phyloP scores from a whole-genome alignment of 2,113 vertebrate genomes.

The Myotis lucifugus region DNA sequence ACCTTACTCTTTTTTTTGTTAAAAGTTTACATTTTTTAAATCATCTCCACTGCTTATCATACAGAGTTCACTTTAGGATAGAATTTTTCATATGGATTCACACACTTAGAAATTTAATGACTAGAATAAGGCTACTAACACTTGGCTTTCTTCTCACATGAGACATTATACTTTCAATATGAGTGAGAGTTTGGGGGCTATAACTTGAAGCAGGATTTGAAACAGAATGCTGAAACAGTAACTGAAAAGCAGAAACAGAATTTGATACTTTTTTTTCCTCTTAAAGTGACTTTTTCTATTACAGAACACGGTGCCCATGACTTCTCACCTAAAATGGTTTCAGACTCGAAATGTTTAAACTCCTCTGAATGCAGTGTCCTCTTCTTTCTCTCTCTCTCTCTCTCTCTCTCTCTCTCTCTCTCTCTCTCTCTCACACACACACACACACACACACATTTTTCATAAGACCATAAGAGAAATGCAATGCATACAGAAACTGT shows the following conservation, averaged over 20 bases:
- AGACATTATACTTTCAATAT: constrained; percentile 75
- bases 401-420: not conserved
- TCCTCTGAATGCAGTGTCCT: not conserved
- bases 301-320: not conserved
- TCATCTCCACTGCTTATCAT: constrained; percentile 54
- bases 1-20: constrained; percentile 62
- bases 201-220: constrained; percentile 71
- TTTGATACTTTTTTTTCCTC: constrained; percentile 58
- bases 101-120: constrained; percentile 77
- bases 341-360: constrained; percentile 18
- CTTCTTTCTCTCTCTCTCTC: not conserved
- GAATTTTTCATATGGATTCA: constrained; percentile 73
- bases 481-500: not conserved
- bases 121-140: constrained; percentile 77
- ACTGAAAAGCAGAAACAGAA: constrained; percentile 71
- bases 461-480: constrained; percentile 44
- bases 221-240: constrained; percentile 68
- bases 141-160: constrained; percentile 75
- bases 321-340: constrained; percentile 54
- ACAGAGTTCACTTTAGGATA: constrained; percentile 74
- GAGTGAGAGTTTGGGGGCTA: constrained; percentile 65
- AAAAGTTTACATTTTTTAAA: constrained; percentile 75
- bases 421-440: not conserved
- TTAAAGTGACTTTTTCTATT: constrained; percentile 63
- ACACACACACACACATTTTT: not conserved